Conservation (phyloP, 1,140 invertebrate species). For the Potamilus streckersoni region DNA sequence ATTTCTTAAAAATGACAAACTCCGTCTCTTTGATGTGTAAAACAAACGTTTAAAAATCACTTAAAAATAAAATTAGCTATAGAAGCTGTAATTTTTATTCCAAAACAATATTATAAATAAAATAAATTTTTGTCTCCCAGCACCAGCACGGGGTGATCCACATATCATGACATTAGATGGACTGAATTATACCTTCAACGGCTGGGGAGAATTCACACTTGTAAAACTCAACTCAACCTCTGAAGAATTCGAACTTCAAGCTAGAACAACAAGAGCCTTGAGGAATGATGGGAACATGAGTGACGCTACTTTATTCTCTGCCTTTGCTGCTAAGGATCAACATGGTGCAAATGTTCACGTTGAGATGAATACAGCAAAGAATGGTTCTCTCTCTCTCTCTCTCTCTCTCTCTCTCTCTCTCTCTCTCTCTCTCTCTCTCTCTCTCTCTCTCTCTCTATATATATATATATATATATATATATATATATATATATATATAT, state of each 20-base stretch:
- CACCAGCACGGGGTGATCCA: constrained; percentile 8
- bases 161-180: constrained; percentile 15
- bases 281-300: constrained; percentile 5
- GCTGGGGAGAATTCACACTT: constrained; percentile 12
- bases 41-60: too few species aligned
- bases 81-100: too few species aligned
- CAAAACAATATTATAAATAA: too few species aligned
- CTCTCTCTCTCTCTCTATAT: too few species aligned
- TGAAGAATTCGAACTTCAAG: constrained; percentile 4
- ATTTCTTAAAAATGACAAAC: too few species aligned
- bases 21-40: too few species aligned
- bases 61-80: too few species aligned
- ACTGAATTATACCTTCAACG: constrained; percentile 12
- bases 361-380: constrained; percentile 3
- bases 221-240: neutral
- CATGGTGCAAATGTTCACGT: constrained; percentile 7
- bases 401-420: too few species aligned
- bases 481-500: too few species aligned
- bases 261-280: constrained; percentile 1
- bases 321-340: constrained; percentile 16
- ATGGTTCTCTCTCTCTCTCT: neutral
- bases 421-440: too few species aligned
- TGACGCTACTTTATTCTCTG: constrained; percentile 6
- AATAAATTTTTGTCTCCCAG: neutral
- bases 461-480: too few species aligned